Base-by-base conservation (phyloP, 1,140 invertebrate genomes). In the Calephelis virginiensis region DNA sequence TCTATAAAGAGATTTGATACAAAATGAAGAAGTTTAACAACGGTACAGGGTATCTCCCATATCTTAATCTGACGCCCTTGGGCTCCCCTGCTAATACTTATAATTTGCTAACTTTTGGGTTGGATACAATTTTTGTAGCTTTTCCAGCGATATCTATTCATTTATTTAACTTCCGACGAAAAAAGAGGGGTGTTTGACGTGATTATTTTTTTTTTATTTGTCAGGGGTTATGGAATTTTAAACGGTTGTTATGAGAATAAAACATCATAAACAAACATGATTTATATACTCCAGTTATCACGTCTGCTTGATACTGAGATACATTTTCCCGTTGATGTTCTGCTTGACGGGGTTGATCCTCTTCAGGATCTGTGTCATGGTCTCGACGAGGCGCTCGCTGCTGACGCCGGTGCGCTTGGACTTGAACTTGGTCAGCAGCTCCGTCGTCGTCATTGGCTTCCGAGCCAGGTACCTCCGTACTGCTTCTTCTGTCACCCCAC, bases 381-480 rank as follows among this genome's bases (percentile, higher is more conserved):
- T 95, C 72, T 96, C 96, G 4, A 98, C 97, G 69, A 99, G 92
- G 67, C 98, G 95, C 69, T 99, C 97, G 63, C 95, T 96, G 14
- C 94, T 95, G 43, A 98, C 92, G 10, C 97, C 97, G n/a, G 96
- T 97, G 77, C 98, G 97, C 84, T 98, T 98, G 17, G 96, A 96
- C 85, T 98, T 98, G 90, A 99, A 98, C 91, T 99, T 99, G 53
- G 98, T 96, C 7, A 99, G 85, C 12, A 99, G 88, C 83, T 99
- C 98, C 0, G 97, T 98, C 0, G 98, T 96, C 0, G 98, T 99
- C 95, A 99, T 98, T 3, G 98, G 98, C 82, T 99, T 99, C 0
- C 98, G 93, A 78, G 96, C 96, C 13, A 99, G 91, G 87, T 99
- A 99, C 13, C 98, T 93, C 14, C 97, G 92, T 6, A 99, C 97